These are phyloP conservation scores for Gymnodraco acuticeps DNA, from an alignment of 2,797 vertebrate genomes.

Conservation along the genomic window DNA sequence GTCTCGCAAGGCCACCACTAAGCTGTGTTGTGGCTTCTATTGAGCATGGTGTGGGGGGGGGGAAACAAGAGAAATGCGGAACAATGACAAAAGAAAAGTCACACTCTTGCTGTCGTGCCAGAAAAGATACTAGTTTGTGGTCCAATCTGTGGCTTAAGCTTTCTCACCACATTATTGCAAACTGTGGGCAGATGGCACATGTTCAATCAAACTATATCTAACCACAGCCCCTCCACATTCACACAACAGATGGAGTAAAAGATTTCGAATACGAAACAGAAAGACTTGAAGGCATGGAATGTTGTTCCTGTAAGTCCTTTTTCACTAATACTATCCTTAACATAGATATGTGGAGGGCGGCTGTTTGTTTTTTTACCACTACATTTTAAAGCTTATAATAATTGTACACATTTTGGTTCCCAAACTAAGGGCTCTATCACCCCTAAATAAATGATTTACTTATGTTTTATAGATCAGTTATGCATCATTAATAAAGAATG, in stretches of 20 bases:
- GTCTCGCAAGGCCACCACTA: constrained; percentile 12
- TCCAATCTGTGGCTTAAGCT: constrained; percentile 48
- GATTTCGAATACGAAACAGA: constrained; percentile 19
- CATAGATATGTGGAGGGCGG: not conserved
- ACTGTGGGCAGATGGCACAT: constrained; percentile 59
- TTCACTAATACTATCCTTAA: not conserved
- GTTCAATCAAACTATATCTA: constrained; percentile 55
- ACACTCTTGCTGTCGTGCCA: constrained; percentile 34
- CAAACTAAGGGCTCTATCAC: not conserved
- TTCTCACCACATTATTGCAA: constrained; percentile 58
- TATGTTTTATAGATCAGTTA: not conserved
- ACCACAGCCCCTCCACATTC: constrained; percentile 62
- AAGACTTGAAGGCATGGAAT: not conserved
- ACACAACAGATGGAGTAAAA: constrained; percentile 30
- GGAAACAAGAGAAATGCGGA: constrained; percentile 44
- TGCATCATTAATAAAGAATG: not conserved
- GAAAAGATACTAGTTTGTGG: constrained; percentile 58
- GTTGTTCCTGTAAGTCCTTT: constrained; percentile 12
- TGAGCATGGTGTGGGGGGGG: constrained; percentile 22
- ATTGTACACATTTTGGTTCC: not conserved
- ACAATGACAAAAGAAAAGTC: constrained; percentile 57
- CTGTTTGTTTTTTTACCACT: not conserved
- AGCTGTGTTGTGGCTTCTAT: constrained; percentile 38
- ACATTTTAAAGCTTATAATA: not conserved
- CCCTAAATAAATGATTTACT: not conserved